A percentile compares a stretch with the other conserved stretches of the same genome.
These are phyloP conservation scores for Zaprionus camerounensis DNA, from an alignment of 1,140 invertebrate genomes.

Conservation along the genomic window DNA sequence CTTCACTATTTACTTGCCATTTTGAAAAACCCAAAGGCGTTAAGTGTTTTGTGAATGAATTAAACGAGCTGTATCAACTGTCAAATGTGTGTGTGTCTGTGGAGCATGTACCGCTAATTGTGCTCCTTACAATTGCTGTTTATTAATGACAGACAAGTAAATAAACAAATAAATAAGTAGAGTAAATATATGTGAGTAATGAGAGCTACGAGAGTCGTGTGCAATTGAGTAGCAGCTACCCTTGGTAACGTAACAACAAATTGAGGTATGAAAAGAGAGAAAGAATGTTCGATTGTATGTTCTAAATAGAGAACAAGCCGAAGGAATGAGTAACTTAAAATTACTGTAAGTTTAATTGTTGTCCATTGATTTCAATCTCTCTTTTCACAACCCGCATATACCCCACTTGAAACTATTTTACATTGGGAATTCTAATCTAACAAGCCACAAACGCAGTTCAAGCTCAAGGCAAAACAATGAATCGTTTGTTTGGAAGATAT, in stretches of 20 bases:
- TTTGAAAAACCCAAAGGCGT: conserved; percentile 3
- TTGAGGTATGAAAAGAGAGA: background rate
- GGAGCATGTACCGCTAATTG: conserved; percentile 1
- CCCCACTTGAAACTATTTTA: background rate
- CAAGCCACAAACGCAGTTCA: conserved; percentile 30
- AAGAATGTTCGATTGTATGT: background rate
- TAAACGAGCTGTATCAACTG: conserved; percentile 18
- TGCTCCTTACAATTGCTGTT: conserved; percentile 4
- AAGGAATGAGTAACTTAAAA: background rate
- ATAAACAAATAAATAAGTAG: conserved; percentile 7
- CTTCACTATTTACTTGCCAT: background rate
- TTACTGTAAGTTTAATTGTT: background rate
- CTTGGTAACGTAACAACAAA: background rate
- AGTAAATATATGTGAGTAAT: background rate
- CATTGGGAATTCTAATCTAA: background rate
- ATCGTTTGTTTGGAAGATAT: conserved; percentile 5
- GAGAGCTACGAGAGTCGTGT: background rate
- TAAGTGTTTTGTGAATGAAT: conserved; percentile 31
- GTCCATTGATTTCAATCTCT: background rate
- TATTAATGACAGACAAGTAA: background rate
- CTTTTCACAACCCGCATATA: background rate
- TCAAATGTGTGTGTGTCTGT: conserved; percentile 1
- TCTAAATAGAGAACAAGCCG: no score
- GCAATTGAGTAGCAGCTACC: background rate
- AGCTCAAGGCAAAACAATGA: conserved; percentile 43